Evolutionary conservation across 2,797 vertebrate species (phyloP).

Genomic region (Eupleurogrammus muticus): DNA sequence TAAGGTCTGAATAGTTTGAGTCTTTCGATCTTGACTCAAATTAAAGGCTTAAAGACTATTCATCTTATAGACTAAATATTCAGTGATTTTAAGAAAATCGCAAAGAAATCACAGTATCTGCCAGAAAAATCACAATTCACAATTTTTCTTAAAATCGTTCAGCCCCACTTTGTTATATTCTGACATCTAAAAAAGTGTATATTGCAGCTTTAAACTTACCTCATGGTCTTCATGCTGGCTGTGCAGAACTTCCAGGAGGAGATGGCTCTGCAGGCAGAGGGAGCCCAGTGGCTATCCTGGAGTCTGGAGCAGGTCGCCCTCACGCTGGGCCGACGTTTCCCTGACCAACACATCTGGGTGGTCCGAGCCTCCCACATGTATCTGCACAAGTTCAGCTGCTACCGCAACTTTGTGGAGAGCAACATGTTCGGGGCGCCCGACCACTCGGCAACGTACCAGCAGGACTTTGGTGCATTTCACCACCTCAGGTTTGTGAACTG

Average conservation of each 20-base stretch:
- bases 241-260: conserved; percentile 93
- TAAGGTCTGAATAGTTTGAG: no score
- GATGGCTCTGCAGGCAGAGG: conserved; percentile 92
- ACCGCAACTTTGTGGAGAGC: conserved; percentile 94
- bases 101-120: no score
- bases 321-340: conserved; percentile 88
- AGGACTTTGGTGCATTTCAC: conserved; percentile 86
- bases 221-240: background rate
- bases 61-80: no score
- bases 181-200: no score
- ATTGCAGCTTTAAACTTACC: background rate
- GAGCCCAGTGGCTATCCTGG: conserved; percentile 91
- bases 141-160: no score
- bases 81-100: no score
- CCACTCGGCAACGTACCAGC: conserved; percentile 74
- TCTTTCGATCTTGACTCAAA: no score
- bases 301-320: conserved; percentile 92
- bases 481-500: conserved; percentile 85
- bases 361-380: conserved; percentile 94
- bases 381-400: conserved; percentile 98
- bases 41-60: no score
- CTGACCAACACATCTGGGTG: conserved; percentile 90
- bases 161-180: background rate
- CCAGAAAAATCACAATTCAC: no score
- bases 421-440: conserved; percentile 97